Base-by-base conservation (phyloP, 1,140 invertebrate species). In the Leptopilina boulardi region DNA sequence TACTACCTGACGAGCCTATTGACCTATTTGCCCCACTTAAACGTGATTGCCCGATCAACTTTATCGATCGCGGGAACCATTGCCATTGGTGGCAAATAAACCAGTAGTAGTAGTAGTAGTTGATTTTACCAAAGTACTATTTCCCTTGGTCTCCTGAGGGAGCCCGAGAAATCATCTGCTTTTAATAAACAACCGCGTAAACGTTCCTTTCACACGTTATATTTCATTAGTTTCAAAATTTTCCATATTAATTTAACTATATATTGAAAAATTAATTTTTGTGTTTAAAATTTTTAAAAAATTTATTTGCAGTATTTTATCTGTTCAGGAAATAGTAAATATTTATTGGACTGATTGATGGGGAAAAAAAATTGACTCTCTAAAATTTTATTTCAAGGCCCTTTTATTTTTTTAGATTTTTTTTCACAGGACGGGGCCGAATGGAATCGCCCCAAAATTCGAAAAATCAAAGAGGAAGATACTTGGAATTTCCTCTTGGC, bases 41-140 rank as follows among this genome's bases (percentile, higher is more conserved):
- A 44, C n/a, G 30, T 73, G 71, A 73, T 73, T 77, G 75, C 70
- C 26, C 54, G 54, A 73, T 77, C 75, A 71, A 51, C 75, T 76
- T n/a, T 30, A 44, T 30, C 26, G 72, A 73, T 51, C 26, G 15
- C 42, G 26, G 23, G 26, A n/a, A 34, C 59, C 59, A 66, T 34
- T 66, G 26, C 59, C 23, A 66, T 30, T 66, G 26, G 3, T 30
- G 23, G 59, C 59, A 66, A n/a, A 2, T 66, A 34, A 66, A 66
- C 59, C 13, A 66, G 56, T 13, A 34, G 59, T n/a, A 34, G 59
- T 34, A 66, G 26, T 4, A 66, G 56, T 13, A 34, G 59, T n/a
- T 66, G 59, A 66, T 66, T 66, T 30, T 30, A 23, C 23, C 59
- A 66, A 66, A 66, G 13, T 66, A 66, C 59, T 30, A 30, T 34